Base-by-base conservation (phyloP, 2,797 vertebrate species). In the Cryptoblepharus egeriae region DNA sequence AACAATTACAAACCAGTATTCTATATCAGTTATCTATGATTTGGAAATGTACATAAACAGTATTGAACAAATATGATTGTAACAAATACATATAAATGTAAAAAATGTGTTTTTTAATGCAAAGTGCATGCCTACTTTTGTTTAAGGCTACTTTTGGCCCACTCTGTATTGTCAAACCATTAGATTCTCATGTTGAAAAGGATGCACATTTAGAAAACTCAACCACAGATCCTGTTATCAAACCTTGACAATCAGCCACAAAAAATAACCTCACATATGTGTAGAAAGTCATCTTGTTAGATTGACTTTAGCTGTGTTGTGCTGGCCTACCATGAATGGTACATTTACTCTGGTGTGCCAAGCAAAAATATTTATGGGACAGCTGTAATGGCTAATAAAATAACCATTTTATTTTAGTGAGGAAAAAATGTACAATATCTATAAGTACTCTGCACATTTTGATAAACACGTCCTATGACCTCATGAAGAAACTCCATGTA, bases 341-440 rank as follows among this genome's bases (percentile, higher is more conserved):
- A 30, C 16, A 69, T 24, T 12, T 22, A 26, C 24, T 15, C 37
- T 11, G 4, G 22, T 68, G 32, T 0, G 1, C 0, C 2, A 75
- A 26, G 60, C 4, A 58, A 22, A 24, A 58, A 58, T 1, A 18
- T 88, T 81, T 85, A 73, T 77, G 81, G 83, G 84, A 78, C 78
- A 81, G 49, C 28, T n/a, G 1, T 42, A 28, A 63, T 0, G 37
- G 37, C 24, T 78, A 85, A 35, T 65, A 42, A 85, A 89, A 70
- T 20, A 79, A 75, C 24, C 67, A 60, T 64, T 32, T 58, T 28
- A 35, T 64, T 86, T 26, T 4, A 4, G n/a, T 57, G 35, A 80
- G 80, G 42, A 77, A 63, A 82, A 42, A 32, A 82, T 11, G 35
- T 57, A 32, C 63, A 82, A 16, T 82, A 70, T 76, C 65, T 22